phyloP scores from a whole-genome alignment of 35 echinoderm and acorn worm genomes.

The Holothuria glaberrima region DNA sequence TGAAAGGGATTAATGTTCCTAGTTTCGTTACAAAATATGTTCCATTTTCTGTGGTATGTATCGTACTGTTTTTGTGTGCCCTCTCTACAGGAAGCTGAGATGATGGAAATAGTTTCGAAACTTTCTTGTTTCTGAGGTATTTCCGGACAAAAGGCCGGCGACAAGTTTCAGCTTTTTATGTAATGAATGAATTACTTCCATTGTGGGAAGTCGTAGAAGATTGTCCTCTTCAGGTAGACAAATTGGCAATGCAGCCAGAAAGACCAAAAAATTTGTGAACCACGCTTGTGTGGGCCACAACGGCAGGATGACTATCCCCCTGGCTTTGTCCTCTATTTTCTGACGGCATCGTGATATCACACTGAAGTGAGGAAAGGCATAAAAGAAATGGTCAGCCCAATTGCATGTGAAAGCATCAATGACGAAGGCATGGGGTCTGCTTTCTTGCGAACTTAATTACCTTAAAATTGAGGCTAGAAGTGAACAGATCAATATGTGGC shows the following conservation, averaged over 20 bases:
- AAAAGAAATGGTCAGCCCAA: slow-evolving; percentile 11
- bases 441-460: background rate
- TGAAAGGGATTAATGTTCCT: background rate
- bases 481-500: slow-evolving; percentile 45
- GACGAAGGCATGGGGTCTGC: background rate
- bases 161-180: background rate
- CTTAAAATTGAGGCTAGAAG: background rate
- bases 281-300: slow-evolving; percentile 47
- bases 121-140: background rate
- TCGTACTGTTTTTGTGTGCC: background rate
- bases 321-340: slow-evolving; percentile 33
- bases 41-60: slow-evolving; percentile 11
- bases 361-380: slow-evolving; percentile 54
- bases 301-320: slow-evolving; percentile 16
- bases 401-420: slow-evolving; percentile 43
- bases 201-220: background rate
- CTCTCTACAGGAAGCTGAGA: background rate
- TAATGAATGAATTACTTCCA: no score
- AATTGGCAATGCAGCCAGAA: background rate
- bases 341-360: slow-evolving; percentile 24
- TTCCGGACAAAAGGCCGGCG: background rate
- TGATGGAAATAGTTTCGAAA: background rate
- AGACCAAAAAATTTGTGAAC: background rate
- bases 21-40: background rate
- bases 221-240: background rate